Base-by-base conservation (phyloP, 2,113 vertebrate genomes). In the Cololabis saira region DNA sequence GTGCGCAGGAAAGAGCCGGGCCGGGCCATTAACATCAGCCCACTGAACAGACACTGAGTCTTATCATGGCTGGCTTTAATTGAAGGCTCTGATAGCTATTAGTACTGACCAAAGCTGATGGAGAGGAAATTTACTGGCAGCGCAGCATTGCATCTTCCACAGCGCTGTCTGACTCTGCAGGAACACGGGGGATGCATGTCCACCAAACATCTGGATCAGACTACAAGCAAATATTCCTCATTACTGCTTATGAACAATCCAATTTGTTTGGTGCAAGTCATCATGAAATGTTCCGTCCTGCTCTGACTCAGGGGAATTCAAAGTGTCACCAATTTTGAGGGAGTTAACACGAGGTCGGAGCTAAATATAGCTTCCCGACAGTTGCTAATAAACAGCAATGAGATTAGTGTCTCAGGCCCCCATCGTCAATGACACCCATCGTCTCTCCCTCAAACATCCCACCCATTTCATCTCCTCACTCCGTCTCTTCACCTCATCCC, bases 341-440 rank as follows among this genome's bases (percentile, higher is more conserved):
- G 40, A 74, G 53, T 64, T 79, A 16, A 65, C 18, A 33, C 1
- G 40, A 68, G 81, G 81, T 81, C 65, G 74, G 3, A 54, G 74
- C 81, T 84, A 89, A 89, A 89, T 83, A 82, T 86, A 90, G 86
- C 74, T 76, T 52, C 71, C 15, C 76, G 71, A 91, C 85, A 88
- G 87, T 68, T 79, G 75, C 69, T 87, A 78, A 86, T 80, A 66
- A 84, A 82, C 74, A 81, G 67, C 69, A 61, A 89, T 80, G 62
- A 82, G 81, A 88, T 87, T 84, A 90, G 74, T 63, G 75, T 69
- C 71, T 63, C 42, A 48, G 55, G 15, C 60, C 50, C 70, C 76
- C 76, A 40, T 80, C 74, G 67, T 87, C 88, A 86, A 81, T 83
- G 83, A 81, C 83, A 74, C 52, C 55, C 62, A 10, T 27, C 59